Percentiles rank a stretch among this genome's conserved stretches.
phyloP scores from a whole-genome alignment of 2,113 vertebrate genomes.

The Picathartes gymnocephalus region DNA sequence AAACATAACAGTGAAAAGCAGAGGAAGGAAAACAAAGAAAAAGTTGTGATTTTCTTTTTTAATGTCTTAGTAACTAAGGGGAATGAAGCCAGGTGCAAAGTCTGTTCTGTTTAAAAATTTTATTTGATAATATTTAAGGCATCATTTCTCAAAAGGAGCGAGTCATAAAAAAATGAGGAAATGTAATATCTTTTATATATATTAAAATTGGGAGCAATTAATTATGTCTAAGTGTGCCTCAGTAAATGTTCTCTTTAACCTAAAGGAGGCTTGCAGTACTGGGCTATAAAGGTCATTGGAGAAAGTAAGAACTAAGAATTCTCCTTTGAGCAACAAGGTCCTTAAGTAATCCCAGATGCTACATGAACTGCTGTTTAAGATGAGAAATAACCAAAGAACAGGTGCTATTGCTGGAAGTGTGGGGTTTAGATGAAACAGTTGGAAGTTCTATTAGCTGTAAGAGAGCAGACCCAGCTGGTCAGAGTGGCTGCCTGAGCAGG shows the following conservation, averaged over 20 bases:
- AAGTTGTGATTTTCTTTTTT: neutral
- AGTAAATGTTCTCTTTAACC: neutral
- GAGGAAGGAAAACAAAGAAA: neutral
- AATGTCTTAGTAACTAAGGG: neutral
- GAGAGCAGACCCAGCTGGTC: neutral
- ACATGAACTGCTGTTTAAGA: neutral
- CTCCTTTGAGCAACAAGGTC: neutral
- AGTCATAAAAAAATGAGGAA: neutral
- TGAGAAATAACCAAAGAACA: constrained; percentile 34
- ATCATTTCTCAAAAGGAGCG: neutral
- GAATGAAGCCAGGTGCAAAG: neutral
- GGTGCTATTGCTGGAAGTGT: constrained; percentile 1
- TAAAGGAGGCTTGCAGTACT: neutral
- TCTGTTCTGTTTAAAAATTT: neutral
- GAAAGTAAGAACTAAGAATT: constrained; percentile 26
- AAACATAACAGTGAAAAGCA: neutral
- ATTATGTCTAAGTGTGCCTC: constrained; percentile 1
- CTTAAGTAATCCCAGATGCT: constrained; percentile 39
- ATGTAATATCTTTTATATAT: constrained; percentile 21
- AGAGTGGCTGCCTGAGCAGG: neutral
- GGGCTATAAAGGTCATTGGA: neutral
- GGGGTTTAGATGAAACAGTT: constrained; percentile 12
- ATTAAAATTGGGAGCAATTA: constrained; percentile 19
- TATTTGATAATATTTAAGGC: constrained; percentile 11
- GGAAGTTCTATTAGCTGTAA: neutral